A percentile compares a stretch with the other conserved stretches of the same genome.
phyloP scores from a whole-genome alignment of 2,797 vertebrate genomes.

The Characodon lateralis region DNA sequence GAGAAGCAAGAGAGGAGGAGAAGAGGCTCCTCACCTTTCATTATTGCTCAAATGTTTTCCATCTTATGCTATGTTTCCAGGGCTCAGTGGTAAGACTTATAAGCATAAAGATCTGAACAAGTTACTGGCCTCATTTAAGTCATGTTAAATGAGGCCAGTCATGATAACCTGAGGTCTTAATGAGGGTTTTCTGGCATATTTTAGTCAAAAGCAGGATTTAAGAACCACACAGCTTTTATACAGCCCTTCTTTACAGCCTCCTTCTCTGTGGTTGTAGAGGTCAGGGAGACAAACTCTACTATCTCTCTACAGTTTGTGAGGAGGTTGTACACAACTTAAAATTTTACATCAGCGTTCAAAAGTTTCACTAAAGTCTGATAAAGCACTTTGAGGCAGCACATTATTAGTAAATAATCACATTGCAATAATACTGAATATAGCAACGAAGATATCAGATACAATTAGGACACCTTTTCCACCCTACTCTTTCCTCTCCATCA shows the following conservation, averaged over 20 bases:
- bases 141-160: background rate
- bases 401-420: background rate
- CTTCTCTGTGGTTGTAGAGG: no score
- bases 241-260: background rate
- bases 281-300: no score
- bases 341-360: background rate
- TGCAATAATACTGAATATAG: background rate
- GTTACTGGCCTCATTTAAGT: background rate
- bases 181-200: background rate
- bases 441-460: background rate
- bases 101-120: background rate
- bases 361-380: background rate
- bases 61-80: slow-evolving; percentile 64
- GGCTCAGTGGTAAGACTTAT: slow-evolving; percentile 40
- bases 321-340: background rate
- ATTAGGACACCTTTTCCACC: background rate
- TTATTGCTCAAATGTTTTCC: slow-evolving; percentile 66
- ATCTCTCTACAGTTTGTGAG: background rate
- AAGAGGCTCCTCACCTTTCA: slow-evolving; percentile 68
- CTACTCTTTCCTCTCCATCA: no score
- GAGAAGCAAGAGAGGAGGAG: slow-evolving; percentile 9
- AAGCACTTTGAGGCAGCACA: background rate
- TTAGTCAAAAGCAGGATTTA: background rate
- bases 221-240: background rate
- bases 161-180: background rate